phyloP scores from a whole-genome alignment of 2,113 vertebrate species.

The Neoarius graeffei region DNA sequence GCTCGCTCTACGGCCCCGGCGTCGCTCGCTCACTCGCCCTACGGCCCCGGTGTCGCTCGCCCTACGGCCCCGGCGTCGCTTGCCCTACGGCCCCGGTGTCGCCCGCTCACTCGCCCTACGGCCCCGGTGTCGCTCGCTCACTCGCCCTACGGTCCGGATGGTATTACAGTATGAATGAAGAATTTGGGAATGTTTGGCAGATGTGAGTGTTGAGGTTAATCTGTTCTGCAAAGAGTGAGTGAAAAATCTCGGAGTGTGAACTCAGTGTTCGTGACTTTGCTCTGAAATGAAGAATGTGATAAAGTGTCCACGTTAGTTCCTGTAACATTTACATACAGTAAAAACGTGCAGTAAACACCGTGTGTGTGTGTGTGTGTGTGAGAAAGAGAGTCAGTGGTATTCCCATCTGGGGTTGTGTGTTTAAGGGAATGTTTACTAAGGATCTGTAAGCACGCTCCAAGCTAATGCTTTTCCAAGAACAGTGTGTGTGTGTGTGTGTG shows the following conservation, averaged over 20 bases:
- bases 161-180: no score
- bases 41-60: no score
- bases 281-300: neutral
- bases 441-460: conserved; percentile 7
- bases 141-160: no score
- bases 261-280: neutral
- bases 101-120: no score
- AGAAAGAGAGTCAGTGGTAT: neutral
- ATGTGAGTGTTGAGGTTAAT: no score
- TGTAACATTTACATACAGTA: neutral
- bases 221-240: no score
- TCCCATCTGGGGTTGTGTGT: conserved; percentile 2
- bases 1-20: no score
- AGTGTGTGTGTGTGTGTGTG: conserved; percentile 24
- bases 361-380: neutral
- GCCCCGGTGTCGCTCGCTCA: no score
- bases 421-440: conserved; percentile 33
- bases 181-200: no score
- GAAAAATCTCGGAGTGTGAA: neutral
- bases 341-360: neutral
- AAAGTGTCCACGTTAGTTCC: neutral
- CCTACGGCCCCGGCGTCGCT: no score
- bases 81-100: no score
- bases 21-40: no score
- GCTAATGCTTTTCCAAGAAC: conserved; percentile 43